A percentile compares a stretch with the other conserved stretches of the same genome.
phyloP scores from a whole-genome alignment of 2,888 invertebrate species.

The Dichetophora obliterata region DNA sequence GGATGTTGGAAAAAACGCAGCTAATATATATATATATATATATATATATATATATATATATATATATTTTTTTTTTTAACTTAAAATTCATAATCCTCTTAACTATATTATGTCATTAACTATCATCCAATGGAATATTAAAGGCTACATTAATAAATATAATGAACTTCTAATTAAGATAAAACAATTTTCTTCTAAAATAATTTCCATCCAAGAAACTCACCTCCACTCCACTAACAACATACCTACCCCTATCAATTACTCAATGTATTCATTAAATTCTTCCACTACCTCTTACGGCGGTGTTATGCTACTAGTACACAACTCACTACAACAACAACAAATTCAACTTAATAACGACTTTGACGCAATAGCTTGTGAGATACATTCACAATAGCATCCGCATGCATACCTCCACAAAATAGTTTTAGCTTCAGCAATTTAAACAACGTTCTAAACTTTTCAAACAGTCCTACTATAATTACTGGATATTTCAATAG shows the following conservation, averaged over 20 bases:
- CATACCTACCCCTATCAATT: not conserved
- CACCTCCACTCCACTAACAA: conserved; percentile 37
- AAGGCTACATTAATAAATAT: conserved; percentile 19
- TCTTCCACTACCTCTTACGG: too few species aligned
- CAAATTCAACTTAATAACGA: conserved; percentile 31
- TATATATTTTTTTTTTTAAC: too few species aligned
- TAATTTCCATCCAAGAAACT: conserved; percentile 44
- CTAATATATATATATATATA: too few species aligned
- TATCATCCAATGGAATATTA: conserved; percentile 45
- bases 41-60: too few species aligned
- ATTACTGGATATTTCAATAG: conserved; percentile 40
- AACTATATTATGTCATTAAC: too few species aligned
- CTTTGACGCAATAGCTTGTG: conserved; percentile 35
- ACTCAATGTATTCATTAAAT: too few species aligned
- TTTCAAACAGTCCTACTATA: not conserved
- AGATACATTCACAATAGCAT: conserved; percentile 36
- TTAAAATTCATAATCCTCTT: too few species aligned
- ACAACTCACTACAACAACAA: conserved; percentile 28
- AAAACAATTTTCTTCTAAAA: not conserved
- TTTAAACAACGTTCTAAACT: conserved; percentile 20
- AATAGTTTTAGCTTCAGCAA: conserved; percentile 1
- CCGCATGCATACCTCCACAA: conserved; percentile 37
- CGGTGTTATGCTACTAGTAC: too few species aligned
- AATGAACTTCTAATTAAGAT: too few species aligned
- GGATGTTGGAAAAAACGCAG: too few species aligned